Base-by-base conservation (phyloP, 2,113 vertebrate species). In the Sylvia atricapilla region DNA sequence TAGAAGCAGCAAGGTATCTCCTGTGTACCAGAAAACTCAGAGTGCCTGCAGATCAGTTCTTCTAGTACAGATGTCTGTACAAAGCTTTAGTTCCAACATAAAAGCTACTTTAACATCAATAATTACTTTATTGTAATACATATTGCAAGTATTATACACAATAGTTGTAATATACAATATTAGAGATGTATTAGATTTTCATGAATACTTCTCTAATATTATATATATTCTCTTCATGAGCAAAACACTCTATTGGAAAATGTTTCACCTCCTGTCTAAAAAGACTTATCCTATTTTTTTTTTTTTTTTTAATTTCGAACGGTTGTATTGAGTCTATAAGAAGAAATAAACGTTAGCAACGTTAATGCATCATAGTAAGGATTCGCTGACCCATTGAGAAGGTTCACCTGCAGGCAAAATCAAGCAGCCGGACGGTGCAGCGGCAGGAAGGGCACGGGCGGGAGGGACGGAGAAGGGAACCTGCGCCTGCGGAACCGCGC, bases 251-350 rank as follows among this genome's bases (percentile, higher is more conserved):
- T 20, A 9, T 23, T 33, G 33, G 46, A 78, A 86, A 74, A 77
- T 12, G 13, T 20, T 58, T 30, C 6, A 17, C 11, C 31, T 37
- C 24, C 23, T 49, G 3, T 7, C 41, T 59, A 33, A 68, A 80
- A 37, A 43, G 11, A 33, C 1, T n/a, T 13, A 8, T 1, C 1
- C 5, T 41, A 0, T 27, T 44, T 37, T 15, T 9, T 15, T 24
- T 46, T 31, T 9, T 15, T 14, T 24, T 46, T 68, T 18, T 0
- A 7, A 21, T 63, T 78, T 50, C 27, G 12, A 17, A 37, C 16
- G 10, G 44, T 21, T 52, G n/a, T 21, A 10, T 17, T 33, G 52
- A 44, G 13, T 9, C 19, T 3, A 0, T 66, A 49, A 20, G 53
- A 22, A 52, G 62, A 22, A 53, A 33, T 5, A 82, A 58, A 10